Conservation (phyloP, 2,113 vertebrate genomes). For the Pachyramphus minor region DNA sequence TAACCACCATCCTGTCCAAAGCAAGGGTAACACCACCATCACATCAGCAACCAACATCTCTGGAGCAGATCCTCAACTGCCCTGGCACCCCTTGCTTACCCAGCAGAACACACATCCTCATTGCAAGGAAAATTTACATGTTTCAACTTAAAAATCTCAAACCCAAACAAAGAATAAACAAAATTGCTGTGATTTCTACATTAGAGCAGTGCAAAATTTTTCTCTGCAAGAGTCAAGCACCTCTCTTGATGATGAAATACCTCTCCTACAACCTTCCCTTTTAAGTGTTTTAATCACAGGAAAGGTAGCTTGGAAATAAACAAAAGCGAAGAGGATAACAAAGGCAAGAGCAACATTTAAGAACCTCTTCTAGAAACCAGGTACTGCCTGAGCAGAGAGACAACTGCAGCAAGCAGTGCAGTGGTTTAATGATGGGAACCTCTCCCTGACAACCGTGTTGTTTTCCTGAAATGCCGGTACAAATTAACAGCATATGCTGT, state of each 20-base stretch:
- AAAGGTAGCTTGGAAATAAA: constrained; percentile 1
- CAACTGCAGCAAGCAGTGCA: background rate
- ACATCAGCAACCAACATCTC: background rate
- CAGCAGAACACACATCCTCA: background rate
- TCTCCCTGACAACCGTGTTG: background rate
- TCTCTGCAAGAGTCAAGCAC: background rate
- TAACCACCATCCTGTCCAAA: background rate
- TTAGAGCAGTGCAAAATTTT: background rate
- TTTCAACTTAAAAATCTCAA: background rate
- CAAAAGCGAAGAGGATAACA: constrained; percentile 5
- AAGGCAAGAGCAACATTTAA: background rate
- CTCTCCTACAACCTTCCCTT: background rate
- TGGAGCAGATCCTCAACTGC: fast-evolving
- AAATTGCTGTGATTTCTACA: background rate
- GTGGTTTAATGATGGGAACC: background rate
- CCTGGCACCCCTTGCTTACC: background rate
- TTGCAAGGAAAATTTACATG: background rate
- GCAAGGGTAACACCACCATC: fast-evolving
- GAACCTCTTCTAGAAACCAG: background rate
- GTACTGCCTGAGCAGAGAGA: background rate
- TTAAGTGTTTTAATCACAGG: background rate
- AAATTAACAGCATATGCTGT: background rate
- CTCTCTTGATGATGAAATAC: background rate
- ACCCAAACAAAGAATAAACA: background rate
- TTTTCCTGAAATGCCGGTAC: background rate